Evolutionary conservation across 2,888 invertebrate genomes (phyloP).

Genomic region (Vanessa cardui): DNA sequence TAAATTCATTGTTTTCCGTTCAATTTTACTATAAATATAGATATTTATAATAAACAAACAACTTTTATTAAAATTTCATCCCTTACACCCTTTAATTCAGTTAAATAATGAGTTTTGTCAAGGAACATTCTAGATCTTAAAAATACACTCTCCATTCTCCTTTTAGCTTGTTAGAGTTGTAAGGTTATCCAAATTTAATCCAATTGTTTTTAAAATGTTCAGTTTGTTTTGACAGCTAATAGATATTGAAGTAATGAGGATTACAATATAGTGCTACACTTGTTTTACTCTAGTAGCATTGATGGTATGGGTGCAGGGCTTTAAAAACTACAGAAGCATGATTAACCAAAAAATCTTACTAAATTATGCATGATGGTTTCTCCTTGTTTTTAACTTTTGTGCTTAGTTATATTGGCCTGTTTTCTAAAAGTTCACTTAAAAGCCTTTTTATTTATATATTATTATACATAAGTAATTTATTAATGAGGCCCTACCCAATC

Average conservation of each 20-base stretch:
- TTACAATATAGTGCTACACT: neutral
- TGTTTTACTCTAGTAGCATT: neutral
- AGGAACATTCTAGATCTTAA: constrained; percentile 68
- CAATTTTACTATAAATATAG: constrained; percentile 32
- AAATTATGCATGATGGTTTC: neutral
- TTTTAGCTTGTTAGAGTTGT: constrained; percentile 14
- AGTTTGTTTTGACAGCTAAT: constrained; percentile 33
- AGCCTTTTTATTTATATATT: too few relatives aligned
- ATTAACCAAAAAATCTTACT: neutral
- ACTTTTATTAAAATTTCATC: constrained; percentile 46
- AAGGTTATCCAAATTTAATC: constrained; percentile 7
- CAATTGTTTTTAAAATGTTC: constrained; percentile 15
- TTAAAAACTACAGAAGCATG: neutral
- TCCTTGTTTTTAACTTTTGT: neutral
- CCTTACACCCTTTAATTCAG: constrained; percentile 39
- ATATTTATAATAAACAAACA: constrained; percentile 32
- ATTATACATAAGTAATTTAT: too few relatives aligned
- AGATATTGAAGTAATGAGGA: constrained; percentile 19
- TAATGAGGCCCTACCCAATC: too few relatives aligned
- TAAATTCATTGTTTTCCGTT: constrained; percentile 27
- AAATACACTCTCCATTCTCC: constrained; percentile 43
- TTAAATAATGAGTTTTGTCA: constrained; percentile 37
- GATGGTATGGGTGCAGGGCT: constrained; percentile 4
- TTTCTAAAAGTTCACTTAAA: too few relatives aligned
- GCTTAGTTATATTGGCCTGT: too few relatives aligned